Base-by-base conservation (phyloP, 2,113 vertebrate genomes). In the Nanger granti region DNA sequence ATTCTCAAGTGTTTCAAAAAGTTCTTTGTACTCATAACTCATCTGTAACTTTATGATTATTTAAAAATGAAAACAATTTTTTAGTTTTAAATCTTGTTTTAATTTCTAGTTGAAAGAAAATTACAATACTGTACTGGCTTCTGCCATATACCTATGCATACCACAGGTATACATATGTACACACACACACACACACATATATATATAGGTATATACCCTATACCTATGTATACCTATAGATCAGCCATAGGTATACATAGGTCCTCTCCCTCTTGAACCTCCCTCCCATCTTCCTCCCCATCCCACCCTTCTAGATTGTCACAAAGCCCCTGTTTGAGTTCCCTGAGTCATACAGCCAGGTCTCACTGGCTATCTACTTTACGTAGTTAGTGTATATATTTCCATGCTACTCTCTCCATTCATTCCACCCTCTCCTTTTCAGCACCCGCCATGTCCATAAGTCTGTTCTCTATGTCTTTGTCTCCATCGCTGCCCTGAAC, bases 371-470 rank as follows among this genome's bases (percentile, higher is more conserved):
- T 10, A n/a, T n/a, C 64, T 69, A 20, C 34, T 69, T 69, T n/a
- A 20, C 34, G 1, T 20, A 37, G 66, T 37, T 69, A 69, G 66
- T 69, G 66, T 22, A 69, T 69, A n/a, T 69, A 9, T 20, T n/a
- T 69, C 66, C 17, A 20, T 20, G 66, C 18, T 37, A 37, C 34
- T 5, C 34, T 69, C 66, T 69, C 66, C 66, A 69, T 69, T 69
- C 34, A 4, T 69, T n/a, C 34, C 34, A 22, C 34, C 18, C 8
- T 69, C 66, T 37, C 66, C 66, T 37, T 37, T 69, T 69, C 66
- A 69, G 8, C 34, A 37, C 34, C 17, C 1, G 0, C 66, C 0
- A 8, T 69, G 66, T 22, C 66, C 66, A 69, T 37, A 69, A 20
- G 66, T 69, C 66, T 69, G 34, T 37, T 69, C 18, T 69, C 17